A percentile compares a stretch with the other conserved stretches of the same genome.
Evolutionary conservation across 2,888 invertebrate genomes (phyloP).

Genomic region (Monoplex corrugatus): DNA sequence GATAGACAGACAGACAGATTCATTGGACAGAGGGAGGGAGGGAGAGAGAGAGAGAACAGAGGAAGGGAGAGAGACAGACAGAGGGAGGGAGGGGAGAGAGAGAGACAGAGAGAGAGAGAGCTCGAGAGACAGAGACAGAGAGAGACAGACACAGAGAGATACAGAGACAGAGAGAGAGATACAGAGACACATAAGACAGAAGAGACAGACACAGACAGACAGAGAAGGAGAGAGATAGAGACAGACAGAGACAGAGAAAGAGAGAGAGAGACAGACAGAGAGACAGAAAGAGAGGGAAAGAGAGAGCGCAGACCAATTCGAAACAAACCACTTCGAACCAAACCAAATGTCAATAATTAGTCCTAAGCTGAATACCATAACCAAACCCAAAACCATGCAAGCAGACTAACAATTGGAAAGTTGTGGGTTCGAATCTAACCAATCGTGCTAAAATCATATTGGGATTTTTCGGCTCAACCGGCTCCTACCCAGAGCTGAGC

Average conservation of each 20-base stretch:
- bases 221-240: constrained; percentile 20
- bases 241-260: neutral
- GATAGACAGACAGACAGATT: too few relatives aligned
- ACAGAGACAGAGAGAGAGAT: neutral
- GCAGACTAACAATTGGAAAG: too few relatives aligned
- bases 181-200: neutral
- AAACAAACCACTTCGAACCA: too few relatives aligned
- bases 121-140: neutral
- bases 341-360: too few relatives aligned
- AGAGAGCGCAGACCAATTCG: neutral
- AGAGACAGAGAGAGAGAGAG: neutral
- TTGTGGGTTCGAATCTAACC: too few relatives aligned
- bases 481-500: too few relatives aligned
- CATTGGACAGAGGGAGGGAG: neutral
- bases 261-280: neutral
- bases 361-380: too few relatives aligned
- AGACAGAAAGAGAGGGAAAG: neutral
- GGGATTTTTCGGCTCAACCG: neutral
- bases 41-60: constrained; percentile 4
- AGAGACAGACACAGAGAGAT: neutral
- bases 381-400: too few relatives aligned
- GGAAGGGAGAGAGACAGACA: neutral
- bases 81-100: constrained; percentile 9
- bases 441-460: neutral
- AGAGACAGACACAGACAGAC: neutral